Evolutionary conservation across 2,113 vertebrate genomes (phyloP), one percentile per base, ranked within the genome.

Genomic region (Hippocampus mohnikei): DNA sequence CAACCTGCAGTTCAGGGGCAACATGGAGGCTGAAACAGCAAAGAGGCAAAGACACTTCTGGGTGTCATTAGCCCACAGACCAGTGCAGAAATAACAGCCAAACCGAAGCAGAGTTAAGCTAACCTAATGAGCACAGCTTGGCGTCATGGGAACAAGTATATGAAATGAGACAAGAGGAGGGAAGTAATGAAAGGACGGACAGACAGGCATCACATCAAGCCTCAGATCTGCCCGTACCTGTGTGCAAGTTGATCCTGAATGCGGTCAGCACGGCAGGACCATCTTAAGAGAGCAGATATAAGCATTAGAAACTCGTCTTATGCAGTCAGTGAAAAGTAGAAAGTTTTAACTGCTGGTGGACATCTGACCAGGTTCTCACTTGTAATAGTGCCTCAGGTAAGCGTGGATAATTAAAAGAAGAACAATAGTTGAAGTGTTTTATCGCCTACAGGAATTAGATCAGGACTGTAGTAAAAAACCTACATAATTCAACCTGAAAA

Each of bases 151-250:
- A 20, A 23, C 8, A 8, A 58, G 21, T 15, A n/a, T 23, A 63
- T 37, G 15, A 37, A 27, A 42, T 69, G 50, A 66, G 74, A 58
- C 16, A 70, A 33, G 58, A 9, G 56, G 11, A 27, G 21, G 44
- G 48, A 3, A 46, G 52, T n/a, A 76, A 70, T 3, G 33, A n/a
- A 52, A 66, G n/a, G 59, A 84, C 5, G 18, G 81, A 91, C 86
- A 89, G 86, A 89, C 67, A 80, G 85, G 88, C 62, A 16, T 75
- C 75, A 89, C 83, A 89, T 33, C 60, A 70, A 86, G 85, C 77
- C 84, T 75, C 65, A 20, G 69, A 78, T 89, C 86, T 85, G 84
- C 85, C 81, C 80, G 27, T 92, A 92, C 91, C 90, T 92, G 90
- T 61, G 72, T 81, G 82, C 71, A 88, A 76, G 81, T 84, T 91